A percentile compares a stretch with the other conserved stretches of the same genome.
Conservation (phyloP, 1,140 invertebrate species). For the Caenorhabditis inopinata region DNA sequence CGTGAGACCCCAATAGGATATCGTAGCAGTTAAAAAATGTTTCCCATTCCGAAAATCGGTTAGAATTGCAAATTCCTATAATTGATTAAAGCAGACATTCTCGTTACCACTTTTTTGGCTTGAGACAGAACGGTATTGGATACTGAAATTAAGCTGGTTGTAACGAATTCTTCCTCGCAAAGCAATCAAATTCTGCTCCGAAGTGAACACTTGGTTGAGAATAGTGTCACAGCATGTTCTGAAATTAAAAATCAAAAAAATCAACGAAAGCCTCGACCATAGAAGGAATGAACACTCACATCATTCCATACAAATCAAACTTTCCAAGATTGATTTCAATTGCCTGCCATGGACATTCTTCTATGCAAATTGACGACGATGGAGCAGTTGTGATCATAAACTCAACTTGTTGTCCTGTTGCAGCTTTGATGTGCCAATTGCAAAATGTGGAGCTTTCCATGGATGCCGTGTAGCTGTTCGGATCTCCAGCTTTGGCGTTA, state of each 20-base stretch:
- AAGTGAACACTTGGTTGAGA: neutral
- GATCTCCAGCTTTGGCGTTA: conserved; percentile 27
- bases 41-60: too few relatives aligned
- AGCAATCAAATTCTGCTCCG: neutral
- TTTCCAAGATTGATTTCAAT: conserved; percentile 16
- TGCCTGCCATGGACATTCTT: conserved; percentile 32
- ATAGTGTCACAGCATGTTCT: conserved; percentile 12
- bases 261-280: too few relatives aligned
- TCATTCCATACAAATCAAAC: conserved; percentile 27
- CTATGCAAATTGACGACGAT: neutral
- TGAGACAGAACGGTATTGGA: neutral
- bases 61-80: neutral
- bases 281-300: too few relatives aligned
- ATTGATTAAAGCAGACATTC: neutral
- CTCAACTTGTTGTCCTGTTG: neutral
- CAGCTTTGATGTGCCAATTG: conserved; percentile 28
- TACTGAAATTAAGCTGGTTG: neutral
- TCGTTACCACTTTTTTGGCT: neutral
- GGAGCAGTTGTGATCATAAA: neutral
- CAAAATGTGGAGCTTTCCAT: neutral
- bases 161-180: neutral
- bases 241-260: too few relatives aligned
- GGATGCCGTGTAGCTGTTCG: neutral
- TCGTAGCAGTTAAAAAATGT: too few relatives aligned
- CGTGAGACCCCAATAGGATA: too few relatives aligned